These are phyloP conservation scores for Lepidocyrtinus sp. DNA, from an alignment of 2,888 invertebrate species.

Conservation along the genomic window DNA sequence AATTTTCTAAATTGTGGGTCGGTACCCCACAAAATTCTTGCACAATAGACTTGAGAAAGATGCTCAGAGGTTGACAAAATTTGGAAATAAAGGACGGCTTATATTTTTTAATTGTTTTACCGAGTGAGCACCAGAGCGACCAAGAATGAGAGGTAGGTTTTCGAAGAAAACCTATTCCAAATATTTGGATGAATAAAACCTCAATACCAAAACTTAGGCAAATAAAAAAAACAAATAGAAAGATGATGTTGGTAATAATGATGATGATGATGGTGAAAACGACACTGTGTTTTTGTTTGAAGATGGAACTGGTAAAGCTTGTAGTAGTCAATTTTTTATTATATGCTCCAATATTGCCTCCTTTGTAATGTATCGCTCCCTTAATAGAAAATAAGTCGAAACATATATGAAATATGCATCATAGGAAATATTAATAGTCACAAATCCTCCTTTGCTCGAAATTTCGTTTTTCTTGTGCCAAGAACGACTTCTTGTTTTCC, in stretches of 20 bases:
- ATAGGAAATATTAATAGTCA: conserved; percentile 7
- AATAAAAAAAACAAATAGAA: background rate
- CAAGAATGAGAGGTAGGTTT: too few species aligned
- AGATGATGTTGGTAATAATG: background rate
- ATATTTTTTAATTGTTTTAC: too few species aligned
- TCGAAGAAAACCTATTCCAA: too few species aligned
- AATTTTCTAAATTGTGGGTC: too few species aligned
- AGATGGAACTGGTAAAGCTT: background rate
- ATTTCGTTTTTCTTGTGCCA: conserved; percentile 22
- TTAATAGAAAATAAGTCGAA: conserved; percentile 7
- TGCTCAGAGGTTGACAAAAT: too few species aligned
- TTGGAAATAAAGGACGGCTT: too few species aligned
- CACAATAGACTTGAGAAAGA: too few species aligned
- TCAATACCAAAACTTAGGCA: background rate
- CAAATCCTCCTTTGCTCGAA: background rate
- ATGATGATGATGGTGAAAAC: background rate
- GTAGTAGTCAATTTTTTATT: background rate
- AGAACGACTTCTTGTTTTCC: conserved; percentile 32
- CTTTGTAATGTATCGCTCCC: background rate
- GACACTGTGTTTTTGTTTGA: conserved; percentile 5
- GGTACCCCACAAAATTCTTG: too few species aligned
- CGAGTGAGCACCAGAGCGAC: too few species aligned
- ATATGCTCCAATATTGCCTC: background rate
- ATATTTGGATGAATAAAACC: too few species aligned
- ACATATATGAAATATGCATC: too few species aligned